Conservation (phyloP, 1,140 invertebrate genomes). For the Drosophila kikkawai region DNA sequence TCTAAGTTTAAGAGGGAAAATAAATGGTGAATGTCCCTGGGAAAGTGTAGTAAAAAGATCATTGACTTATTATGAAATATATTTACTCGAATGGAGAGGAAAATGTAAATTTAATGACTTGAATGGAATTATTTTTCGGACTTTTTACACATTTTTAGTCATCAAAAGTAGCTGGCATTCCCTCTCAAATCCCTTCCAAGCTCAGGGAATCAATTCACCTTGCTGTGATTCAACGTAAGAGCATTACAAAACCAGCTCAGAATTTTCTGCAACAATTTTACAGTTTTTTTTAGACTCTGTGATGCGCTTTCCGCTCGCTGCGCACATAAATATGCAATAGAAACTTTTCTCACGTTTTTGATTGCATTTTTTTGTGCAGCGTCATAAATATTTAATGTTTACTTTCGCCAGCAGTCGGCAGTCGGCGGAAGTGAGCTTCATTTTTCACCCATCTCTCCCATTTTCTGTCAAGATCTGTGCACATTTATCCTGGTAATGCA, state of each 20-base stretch:
- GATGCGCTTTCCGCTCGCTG: conserved; percentile 41
- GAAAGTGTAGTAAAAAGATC: neutral
- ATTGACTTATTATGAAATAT: too few relatives aligned
- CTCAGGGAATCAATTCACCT: conserved; percentile 14
- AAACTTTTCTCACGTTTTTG: conserved; percentile 83
- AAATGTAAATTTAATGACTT: neutral
- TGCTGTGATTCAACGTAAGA: conserved; percentile 19
- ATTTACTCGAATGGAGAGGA: too few relatives aligned
- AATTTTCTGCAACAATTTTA: conserved; percentile 15
- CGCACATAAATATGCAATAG: conserved; percentile 81
- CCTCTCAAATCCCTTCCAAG: neutral
- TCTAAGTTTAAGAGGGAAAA: neutral
- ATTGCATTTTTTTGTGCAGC: conserved; percentile 78
- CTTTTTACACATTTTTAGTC: neutral
- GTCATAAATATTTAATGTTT: conserved; percentile 81
- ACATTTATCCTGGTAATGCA: conserved; percentile 46
- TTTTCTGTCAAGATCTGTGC: conserved; percentile 8
- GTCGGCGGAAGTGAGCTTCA: conserved; percentile 27
- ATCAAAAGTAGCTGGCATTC: neutral
- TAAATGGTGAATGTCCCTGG: neutral
- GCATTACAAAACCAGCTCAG: conserved; percentile 34
- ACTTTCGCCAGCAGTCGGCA: conserved; percentile 42
- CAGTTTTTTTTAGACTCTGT: conserved; percentile 14
- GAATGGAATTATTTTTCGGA: neutral
- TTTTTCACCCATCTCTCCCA: conserved; percentile 24